Conservation (phyloP, 2,113 vertebrate genomes). For the Tachysurus vachellii region DNA sequence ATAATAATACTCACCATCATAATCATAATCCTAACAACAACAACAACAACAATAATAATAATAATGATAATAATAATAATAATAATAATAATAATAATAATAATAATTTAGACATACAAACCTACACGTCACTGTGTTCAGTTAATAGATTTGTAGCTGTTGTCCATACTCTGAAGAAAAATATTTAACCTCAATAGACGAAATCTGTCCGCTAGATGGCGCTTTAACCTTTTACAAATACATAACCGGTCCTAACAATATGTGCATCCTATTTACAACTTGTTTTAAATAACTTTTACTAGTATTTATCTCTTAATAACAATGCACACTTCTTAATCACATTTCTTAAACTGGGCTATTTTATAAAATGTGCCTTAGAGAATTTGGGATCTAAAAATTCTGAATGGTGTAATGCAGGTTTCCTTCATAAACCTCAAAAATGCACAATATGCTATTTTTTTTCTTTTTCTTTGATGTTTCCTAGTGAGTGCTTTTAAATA, state of each 20-base stretch:
- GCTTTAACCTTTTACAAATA: neutral
- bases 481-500: neutral
- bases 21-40: no score
- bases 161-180: neutral
- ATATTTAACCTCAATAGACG: neutral
- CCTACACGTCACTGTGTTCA: neutral
- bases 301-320: neutral
- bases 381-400: neutral
- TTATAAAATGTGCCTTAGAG: neutral
- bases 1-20: no score
- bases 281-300: neutral
- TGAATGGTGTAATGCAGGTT: neutral
- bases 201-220: constrained; percentile 16
- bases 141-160: neutral
- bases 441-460: no score
- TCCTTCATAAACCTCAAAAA: neutral
- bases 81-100: no score
- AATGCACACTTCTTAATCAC: neutral
- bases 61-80: no score
- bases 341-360: neutral
- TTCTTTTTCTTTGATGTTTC: neutral
- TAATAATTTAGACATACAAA: neutral
- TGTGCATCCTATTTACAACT: neutral
- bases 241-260: neutral
- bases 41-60: no score